Evolutionary conservation across 2,888 invertebrate genomes (phyloP).

Genomic region (Ormia ochracea): DNA sequence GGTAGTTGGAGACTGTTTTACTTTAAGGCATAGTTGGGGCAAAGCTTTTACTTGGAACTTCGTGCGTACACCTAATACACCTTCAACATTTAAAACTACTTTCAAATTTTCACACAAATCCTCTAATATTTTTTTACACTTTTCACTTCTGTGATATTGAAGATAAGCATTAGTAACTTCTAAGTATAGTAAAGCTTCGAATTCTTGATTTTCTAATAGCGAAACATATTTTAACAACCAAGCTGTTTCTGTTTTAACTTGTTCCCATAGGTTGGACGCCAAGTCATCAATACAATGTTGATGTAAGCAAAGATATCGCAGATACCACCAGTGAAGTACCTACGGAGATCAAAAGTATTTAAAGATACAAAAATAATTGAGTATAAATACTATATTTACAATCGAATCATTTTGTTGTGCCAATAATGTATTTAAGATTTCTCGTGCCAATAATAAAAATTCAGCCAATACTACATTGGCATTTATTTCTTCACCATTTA

Average conservation of each 20-base stretch:
- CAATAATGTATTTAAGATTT: constrained; percentile 75
- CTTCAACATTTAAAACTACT: constrained; percentile 84
- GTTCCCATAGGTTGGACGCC: constrained; percentile 81
- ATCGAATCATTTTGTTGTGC: constrained; percentile 69
- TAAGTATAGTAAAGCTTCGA: constrained; percentile 77
- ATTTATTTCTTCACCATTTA: constrained; percentile 82
- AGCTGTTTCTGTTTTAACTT: constrained; percentile 66
- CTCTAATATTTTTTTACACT: constrained; percentile 83
- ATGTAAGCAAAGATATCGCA: constrained; percentile 85
- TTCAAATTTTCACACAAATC: constrained; percentile 81
- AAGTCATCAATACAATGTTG: constrained; percentile 87
- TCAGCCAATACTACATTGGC: constrained; percentile 81
- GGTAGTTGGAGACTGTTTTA: constrained; percentile 79
- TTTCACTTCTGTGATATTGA: constrained; percentile 84
- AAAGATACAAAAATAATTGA: background rate
- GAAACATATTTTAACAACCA: constrained; percentile 68
- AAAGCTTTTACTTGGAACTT: constrained; percentile 89
- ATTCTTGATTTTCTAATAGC: constrained; percentile 71
- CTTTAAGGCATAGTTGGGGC: constrained; percentile 88
- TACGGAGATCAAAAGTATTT: constrained; percentile 20
- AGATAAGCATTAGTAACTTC: constrained; percentile 83
- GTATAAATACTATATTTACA: constrained; percentile 54
- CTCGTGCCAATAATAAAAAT: constrained; percentile 73
- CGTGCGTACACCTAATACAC: constrained; percentile 92
- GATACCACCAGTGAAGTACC: constrained; percentile 81